Percentiles rank a stretch among this genome's conserved stretches.
phyloP scores from a whole-genome alignment of 23 tunicate genomes.

The Ciona savignyi region DNA sequence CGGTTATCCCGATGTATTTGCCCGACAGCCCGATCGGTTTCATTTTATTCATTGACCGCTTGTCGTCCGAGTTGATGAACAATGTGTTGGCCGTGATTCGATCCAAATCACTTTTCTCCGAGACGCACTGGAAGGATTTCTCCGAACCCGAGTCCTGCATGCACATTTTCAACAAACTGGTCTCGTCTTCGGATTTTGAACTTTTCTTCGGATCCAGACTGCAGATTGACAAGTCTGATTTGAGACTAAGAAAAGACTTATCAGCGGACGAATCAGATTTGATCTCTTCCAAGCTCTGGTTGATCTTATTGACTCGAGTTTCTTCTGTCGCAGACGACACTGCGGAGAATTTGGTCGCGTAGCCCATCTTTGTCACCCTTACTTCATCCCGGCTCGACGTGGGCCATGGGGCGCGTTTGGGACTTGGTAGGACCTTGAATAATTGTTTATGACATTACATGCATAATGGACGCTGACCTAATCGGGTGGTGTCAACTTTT shows the following conservation, averaged over 20 bases:
- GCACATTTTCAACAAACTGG: background rate
- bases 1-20: slow-evolving; percentile 54
- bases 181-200: background rate
- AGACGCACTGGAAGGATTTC: slow-evolving; percentile 10
- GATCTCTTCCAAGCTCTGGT: background rate
- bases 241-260: slow-evolving; percentile 13
- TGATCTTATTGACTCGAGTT: no score
- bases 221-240: slow-evolving; percentile 9
- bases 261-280: slow-evolving; percentile 15
- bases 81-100: slow-evolving; percentile 32
- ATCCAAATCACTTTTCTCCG: slow-evolving; percentile 28
- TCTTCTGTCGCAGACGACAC: background rate
- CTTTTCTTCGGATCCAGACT: background rate
- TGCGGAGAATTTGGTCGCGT: slow-evolving; percentile 10
- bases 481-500: no score
- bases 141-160: background rate
- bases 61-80: slow-evolving; percentile 28
- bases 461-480: no score
- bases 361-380: slow-evolving; percentile 9
- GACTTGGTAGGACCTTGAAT: slow-evolving; percentile 17
- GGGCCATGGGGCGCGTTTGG: slow-evolving; percentile 10
- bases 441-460: no score
- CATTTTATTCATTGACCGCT: slow-evolving; percentile 6
- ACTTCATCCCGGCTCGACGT: background rate
- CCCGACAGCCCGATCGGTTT: slow-evolving; percentile 46